Evolutionary conservation across 2,113 vertebrate species (phyloP), one percentile per base, ranked within the genome.

Genomic region (Microcebus jonahi): DNA sequence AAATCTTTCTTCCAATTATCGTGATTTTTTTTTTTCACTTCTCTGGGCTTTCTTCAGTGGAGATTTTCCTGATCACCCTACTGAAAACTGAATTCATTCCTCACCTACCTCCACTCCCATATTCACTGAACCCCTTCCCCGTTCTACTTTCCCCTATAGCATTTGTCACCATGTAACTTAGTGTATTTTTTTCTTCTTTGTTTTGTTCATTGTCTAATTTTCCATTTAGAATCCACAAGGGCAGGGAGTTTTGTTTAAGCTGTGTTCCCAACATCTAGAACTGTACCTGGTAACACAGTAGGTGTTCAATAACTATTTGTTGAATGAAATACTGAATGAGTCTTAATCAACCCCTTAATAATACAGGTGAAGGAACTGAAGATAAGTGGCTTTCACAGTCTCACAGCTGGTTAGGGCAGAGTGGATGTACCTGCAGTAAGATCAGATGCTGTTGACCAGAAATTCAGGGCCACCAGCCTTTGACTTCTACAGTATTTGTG

Each of bases 291-390:
- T 63, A 87, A 87, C 31, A n/a, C 57, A 75, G 68, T 61, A 94
- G 59, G 14, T 85, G 55, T 42, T 70, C 57, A 89, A 39, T n/a
- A 90, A 88, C 85, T 95, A 91, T 36, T 94, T 80, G 67, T 70
- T 82, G 45, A 71, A 21, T 59, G 48, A 29, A 86, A 36, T 73
- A 45, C 0, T 45, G 45, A 94, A 8, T 67, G 8, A 77, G 42
- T 91, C 88, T 76, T 94, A 68, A 80, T 34, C 4, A 93, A 73
- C 9, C 34, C 23, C 57, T 92, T 53, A 77, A 88, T 59, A 61
- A 15, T 67, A 10, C 9, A 84, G n/a, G 21, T 34, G 53, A 91
- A 88, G 31, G 81, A 79, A 39, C 45, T 42, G 11, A 87, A n/a
- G 11, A 42, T 34, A 29, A 45, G 36, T 83, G 50, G 45, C 50